Conservation (phyloP, 2,797 vertebrate species). For the Holocentrus rufus region DNA sequence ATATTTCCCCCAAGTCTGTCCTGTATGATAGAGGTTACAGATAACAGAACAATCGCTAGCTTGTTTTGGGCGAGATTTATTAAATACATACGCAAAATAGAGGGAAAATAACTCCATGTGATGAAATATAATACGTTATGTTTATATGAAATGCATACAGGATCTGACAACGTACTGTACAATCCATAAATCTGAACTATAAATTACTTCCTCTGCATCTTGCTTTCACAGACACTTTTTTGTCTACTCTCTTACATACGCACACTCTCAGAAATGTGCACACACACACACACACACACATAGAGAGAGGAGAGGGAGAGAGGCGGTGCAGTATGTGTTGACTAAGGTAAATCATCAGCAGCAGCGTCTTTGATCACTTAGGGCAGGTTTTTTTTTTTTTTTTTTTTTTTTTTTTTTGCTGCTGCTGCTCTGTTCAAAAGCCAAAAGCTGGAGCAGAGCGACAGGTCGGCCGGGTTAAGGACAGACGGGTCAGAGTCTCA, state of each 20-base stretch:
- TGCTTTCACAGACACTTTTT: neutral
- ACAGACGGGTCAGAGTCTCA: slow-evolving; percentile 23
- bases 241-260: neutral
- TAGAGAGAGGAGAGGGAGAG: neutral
- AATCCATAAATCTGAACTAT: neutral
- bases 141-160: neutral
- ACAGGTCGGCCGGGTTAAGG: slow-evolving; percentile 39
- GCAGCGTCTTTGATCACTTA: slow-evolving; percentile 28
- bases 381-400: too few species aligned
- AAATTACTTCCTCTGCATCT: neutral
- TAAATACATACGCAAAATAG: slow-evolving; percentile 8
- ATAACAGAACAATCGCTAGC: too few species aligned
- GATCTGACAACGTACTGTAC: neutral
- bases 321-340: slow-evolving; percentile 17
- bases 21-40: slow-evolving; percentile 2
- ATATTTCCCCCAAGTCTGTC: slow-evolving; percentile 25
- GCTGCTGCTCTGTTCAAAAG: slow-evolving; percentile 49
- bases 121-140: neutral
- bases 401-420: too few species aligned
- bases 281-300: neutral
- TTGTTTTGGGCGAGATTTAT: neutral
- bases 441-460: slow-evolving; percentile 25
- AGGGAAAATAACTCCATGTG: neutral
- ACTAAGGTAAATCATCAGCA: slow-evolving; percentile 41
- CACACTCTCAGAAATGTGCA: neutral